phyloP scores from a whole-genome alignment of 2,113 vertebrate species.

The Python bivittatus region DNA sequence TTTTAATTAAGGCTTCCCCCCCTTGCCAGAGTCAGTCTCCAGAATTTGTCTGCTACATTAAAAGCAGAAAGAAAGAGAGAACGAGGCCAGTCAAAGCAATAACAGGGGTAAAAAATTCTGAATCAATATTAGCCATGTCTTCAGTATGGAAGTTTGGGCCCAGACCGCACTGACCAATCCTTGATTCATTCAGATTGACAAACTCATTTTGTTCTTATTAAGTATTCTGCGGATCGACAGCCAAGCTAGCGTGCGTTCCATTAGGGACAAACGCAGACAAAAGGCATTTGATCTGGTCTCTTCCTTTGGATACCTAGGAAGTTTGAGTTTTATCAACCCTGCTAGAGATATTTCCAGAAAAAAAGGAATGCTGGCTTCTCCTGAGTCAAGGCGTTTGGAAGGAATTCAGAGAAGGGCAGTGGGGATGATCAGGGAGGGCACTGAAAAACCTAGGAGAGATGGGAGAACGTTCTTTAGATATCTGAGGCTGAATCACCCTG shows the following conservation, averaged over 20 bases:
- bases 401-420: not conserved
- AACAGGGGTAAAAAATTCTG: not conserved
- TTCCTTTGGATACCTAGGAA: not conserved
- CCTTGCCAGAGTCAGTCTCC: fast-evolving
- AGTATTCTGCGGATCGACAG: not conserved
- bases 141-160: fast-evolving
- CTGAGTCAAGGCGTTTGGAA: not conserved
- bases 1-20: not conserved
- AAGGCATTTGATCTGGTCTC: not conserved
- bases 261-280: not conserved
- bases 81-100: too few relatives aligned
- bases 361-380: not conserved
- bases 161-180: fast-evolving
- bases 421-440: not conserved
- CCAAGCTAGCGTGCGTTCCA: not conserved
- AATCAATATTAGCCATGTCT: not conserved
- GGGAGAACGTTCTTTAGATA: not conserved
- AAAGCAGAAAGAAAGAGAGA: not conserved
- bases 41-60: not conserved
- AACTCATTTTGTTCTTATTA: fast-evolving
- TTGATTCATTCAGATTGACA: not conserved
- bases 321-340: not conserved
- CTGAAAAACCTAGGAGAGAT: not conserved
- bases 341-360: not conserved
- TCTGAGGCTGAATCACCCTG: not conserved